Evolutionary conservation across 2,888 invertebrate species (phyloP).

Genomic region (Dryobota labecula): DNA sequence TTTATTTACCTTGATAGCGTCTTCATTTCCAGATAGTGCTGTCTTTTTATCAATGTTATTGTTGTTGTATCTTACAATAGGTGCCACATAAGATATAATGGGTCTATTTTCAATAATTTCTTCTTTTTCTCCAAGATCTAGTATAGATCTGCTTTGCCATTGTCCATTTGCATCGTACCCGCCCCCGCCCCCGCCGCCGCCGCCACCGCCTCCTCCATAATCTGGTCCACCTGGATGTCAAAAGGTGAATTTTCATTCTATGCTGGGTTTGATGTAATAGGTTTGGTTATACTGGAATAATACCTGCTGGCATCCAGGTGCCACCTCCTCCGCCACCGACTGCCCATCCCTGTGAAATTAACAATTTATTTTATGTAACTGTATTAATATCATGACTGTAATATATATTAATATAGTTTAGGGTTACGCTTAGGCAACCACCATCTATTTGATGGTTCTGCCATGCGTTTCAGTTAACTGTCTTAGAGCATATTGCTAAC

Average conservation of each 20-base stretch:
- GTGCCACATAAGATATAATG: slow-evolving; percentile 75
- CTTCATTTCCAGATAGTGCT: slow-evolving; percentile 5
- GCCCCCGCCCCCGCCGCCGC: slow-evolving; percentile 77
- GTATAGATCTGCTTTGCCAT: slow-evolving; percentile 86
- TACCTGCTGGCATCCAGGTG: slow-evolving; percentile 89
- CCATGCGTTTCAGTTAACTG: neutral
- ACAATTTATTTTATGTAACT: neutral
- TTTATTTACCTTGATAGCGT: slow-evolving; percentile 9
- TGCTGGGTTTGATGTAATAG: slow-evolving; percentile 37
- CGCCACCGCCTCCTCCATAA: slow-evolving; percentile 76
- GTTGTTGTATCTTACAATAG: slow-evolving; percentile 67
- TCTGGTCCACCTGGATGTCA: slow-evolving; percentile 82
- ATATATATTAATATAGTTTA: neutral
- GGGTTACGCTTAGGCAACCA: neutral
- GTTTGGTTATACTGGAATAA: slow-evolving; percentile 76
- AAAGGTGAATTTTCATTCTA: slow-evolving; percentile 69
- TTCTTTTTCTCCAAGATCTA: slow-evolving; percentile 69
- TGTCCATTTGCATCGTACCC: slow-evolving; percentile 87
- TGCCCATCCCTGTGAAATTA: slow-evolving; percentile 83
- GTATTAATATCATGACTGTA: neutral
- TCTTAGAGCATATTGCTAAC: neutral
- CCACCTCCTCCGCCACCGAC: slow-evolving; percentile 86
- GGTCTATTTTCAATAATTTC: slow-evolving; percentile 66
- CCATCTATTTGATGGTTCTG: neutral
- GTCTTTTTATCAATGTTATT: slow-evolving; percentile 65